Evolutionary conservation across 1,140 invertebrate genomes (phyloP).

Genomic region (Drosophila subobscura): DNA sequence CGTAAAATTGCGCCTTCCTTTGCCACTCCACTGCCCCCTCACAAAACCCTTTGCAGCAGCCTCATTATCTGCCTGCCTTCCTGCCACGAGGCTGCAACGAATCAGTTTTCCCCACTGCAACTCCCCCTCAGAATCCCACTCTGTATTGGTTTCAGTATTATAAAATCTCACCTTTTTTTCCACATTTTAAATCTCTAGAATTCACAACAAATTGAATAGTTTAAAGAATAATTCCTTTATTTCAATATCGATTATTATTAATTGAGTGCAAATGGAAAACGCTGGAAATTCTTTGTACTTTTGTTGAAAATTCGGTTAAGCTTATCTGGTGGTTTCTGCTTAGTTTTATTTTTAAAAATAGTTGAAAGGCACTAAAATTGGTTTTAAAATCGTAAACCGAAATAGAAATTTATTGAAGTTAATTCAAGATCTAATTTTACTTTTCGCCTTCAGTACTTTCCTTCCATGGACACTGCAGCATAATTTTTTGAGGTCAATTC

Average conservation of each 20-base stretch:
- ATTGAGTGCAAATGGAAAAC: slow-evolving; percentile 17
- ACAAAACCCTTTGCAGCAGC: slow-evolving; percentile 4
- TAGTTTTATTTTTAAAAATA: neutral
- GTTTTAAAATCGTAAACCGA: no score
- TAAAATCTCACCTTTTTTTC: slow-evolving; percentile 7
- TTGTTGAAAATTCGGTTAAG: neutral
- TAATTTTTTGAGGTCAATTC: neutral
- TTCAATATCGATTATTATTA: slow-evolving; percentile 46
- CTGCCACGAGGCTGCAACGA: slow-evolving; percentile 31
- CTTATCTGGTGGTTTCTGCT: neutral
- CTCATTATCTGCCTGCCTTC: slow-evolving; percentile 50
- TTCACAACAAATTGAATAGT: slow-evolving; percentile 38
- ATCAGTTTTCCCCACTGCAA: slow-evolving; percentile 41
- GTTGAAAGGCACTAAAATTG: no score
- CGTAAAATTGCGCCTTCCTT: slow-evolving; percentile 52
- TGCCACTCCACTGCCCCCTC: neutral
- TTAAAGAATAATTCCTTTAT: slow-evolving; percentile 36
- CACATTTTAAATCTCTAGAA: slow-evolving; percentile 45
- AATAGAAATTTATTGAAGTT: no score
- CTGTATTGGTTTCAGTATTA: slow-evolving; percentile 16
- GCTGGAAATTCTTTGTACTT: no score
- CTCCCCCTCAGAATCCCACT: neutral
- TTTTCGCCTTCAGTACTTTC: no score
- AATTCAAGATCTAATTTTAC: no score
- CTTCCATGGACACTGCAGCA: no score